These are phyloP conservation scores for Harlomillsia oculata DNA, from an alignment of 1,140 invertebrate species.

Conservation along the genomic window DNA sequence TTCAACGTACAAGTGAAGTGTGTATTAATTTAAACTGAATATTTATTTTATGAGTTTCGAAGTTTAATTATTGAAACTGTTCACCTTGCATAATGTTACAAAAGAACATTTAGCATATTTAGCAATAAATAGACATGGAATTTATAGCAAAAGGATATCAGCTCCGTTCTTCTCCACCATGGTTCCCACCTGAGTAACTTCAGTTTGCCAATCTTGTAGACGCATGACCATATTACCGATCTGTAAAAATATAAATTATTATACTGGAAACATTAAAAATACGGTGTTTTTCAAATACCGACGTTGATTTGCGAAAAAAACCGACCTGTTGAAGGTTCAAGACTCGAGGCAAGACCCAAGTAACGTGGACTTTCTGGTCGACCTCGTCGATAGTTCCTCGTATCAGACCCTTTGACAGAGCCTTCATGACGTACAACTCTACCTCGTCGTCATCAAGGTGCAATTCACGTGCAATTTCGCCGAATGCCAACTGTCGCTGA, in stretches of 20 bases:
- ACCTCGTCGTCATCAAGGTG: constrained; percentile 73
- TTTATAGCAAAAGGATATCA: constrained; percentile 68
- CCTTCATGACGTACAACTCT: constrained; percentile 95
- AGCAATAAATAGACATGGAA: no score
- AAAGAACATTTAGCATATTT: no score
- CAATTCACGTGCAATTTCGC: constrained; percentile 79
- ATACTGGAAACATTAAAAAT: neutral
- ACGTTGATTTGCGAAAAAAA: neutral
- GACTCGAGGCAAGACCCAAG: constrained; percentile 87
- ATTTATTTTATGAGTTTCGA: no score
- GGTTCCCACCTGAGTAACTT: constrained; percentile 69
- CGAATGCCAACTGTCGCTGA: constrained; percentile 71
- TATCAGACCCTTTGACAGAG: constrained; percentile 86
- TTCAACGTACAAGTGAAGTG: no score
- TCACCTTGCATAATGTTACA: no score
- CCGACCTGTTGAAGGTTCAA: constrained; percentile 58
- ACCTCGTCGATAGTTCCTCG: constrained; percentile 94
- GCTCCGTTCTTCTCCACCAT: constrained; percentile 69
- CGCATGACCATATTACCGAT: constrained; percentile 67
- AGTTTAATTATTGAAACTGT: no score
- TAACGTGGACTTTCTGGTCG: constrained; percentile 64
- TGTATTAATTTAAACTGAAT: no score
- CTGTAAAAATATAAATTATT: constrained; percentile 43
- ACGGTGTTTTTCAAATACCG: neutral
- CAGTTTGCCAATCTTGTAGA: constrained; percentile 68